A percentile compares a stretch with the other conserved stretches of the same genome.
Conservation (phyloP, 2,888 invertebrate genomes). For the Allophyes oxyacanthae region DNA sequence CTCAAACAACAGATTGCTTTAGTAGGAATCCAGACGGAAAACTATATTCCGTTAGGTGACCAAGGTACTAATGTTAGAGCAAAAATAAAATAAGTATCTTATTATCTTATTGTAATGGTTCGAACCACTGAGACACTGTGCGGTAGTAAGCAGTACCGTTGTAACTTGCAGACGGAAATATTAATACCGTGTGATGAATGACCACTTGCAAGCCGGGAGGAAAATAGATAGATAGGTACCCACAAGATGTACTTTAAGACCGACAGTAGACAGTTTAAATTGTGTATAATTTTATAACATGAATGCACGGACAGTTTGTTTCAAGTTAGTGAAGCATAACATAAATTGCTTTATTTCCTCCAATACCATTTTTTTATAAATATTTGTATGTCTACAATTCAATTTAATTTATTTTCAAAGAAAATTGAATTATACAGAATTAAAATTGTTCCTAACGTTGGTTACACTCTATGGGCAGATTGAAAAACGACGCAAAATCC, state of each 20-base stretch:
- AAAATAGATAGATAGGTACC: constrained; percentile 50
- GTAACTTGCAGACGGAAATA: constrained; percentile 57
- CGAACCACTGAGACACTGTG: constrained; percentile 25
- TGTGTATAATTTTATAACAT: constrained; percentile 42
- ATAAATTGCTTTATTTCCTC: constrained; percentile 5
- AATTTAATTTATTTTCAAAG: too few relatives aligned
- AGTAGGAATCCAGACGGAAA: constrained; percentile 15
- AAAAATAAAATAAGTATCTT: constrained; percentile 35
- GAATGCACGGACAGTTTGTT: constrained; percentile 33
- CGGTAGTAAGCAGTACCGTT: constrained; percentile 49
- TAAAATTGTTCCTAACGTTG: too few relatives aligned
- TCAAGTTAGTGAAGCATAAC: constrained; percentile 29
- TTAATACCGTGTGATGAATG: constrained; percentile 54
- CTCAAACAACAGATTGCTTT: constrained; percentile 14
- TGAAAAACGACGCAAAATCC: too few relatives aligned
- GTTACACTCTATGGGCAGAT: too few relatives aligned
- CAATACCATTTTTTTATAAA: too few relatives aligned
- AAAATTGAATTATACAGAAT: too few relatives aligned
- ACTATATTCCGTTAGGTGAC: constrained; percentile 44
- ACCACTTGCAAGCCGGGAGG: constrained; percentile 40
- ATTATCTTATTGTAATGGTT: constrained; percentile 35
- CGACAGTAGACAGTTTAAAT: constrained; percentile 33
- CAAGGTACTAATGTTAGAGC: constrained; percentile 16
- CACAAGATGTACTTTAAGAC: constrained; percentile 31
- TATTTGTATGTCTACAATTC: too few relatives aligned